Conservation (phyloP, 2,113 vertebrate species). For the Pan paniscus region DNA sequence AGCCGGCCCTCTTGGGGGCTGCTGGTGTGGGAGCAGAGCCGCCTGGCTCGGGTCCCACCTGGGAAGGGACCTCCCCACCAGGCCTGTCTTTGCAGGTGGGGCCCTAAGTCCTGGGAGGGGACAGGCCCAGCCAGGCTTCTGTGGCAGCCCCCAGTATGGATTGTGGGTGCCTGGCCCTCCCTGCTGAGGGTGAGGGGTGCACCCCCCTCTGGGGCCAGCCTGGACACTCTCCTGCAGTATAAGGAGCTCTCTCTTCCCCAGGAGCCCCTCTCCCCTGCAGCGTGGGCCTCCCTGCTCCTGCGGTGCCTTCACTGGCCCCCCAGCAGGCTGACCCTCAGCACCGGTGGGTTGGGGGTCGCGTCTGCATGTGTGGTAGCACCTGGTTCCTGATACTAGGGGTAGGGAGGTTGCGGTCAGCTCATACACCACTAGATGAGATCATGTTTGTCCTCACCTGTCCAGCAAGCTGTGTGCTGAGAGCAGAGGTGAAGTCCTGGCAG, state of each 20-base stretch:
- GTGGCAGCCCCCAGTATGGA: neutral
- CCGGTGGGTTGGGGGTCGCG: neutral
- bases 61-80: neutral
- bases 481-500: neutral
- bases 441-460: neutral
- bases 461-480: neutral
- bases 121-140: neutral
- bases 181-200: no score
- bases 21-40: conserved; percentile 81
- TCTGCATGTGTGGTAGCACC: neutral
- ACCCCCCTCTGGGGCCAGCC: neutral
- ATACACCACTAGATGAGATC: no score
- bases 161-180: neutral
- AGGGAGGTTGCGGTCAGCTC: neutral
- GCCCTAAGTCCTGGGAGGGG: neutral
- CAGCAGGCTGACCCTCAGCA: neutral
- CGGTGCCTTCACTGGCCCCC: rapidly evolving
- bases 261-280: neutral
- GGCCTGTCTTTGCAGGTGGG: neutral
- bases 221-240: no score
- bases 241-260: neutral
- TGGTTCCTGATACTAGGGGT: neutral
- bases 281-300: rapidly evolving
- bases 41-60: neutral
- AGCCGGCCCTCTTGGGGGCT: conserved; percentile 77